Evolutionary conservation across 2,797 vertebrate genomes (phyloP), one percentile per base, ranked within the genome.

Genomic region (Protosalanx chinensis): DNA sequence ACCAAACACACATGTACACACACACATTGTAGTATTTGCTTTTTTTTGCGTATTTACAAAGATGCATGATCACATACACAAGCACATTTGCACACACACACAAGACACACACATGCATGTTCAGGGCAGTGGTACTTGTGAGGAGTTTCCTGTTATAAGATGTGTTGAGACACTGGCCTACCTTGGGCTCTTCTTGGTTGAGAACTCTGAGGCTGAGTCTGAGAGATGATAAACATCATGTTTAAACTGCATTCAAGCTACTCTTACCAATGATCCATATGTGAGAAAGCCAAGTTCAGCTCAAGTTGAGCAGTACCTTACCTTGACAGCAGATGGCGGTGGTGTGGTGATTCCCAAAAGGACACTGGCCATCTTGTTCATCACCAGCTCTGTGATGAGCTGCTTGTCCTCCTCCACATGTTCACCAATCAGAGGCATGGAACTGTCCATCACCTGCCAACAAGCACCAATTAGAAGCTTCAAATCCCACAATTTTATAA

Each of bases 391-490:
- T 0, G 95, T 94, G 86, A 98, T 97, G 66, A 99, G 93, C 83
- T 98, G 96, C 60, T 82, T 95, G 82, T 99, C 97, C 69, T 98
- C 97, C 82, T 99, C 96, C 83, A 96, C 87, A 0, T 98, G 96
- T 51, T 98, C 97, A 4, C 97, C 96, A 23, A 98, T 98, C 85
- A 98, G 90, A 70, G 97, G 96, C 96, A 97, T 96, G 0, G 97
- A 98, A 88, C 97, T 98, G 91, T 98, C 97, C 97, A 98, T 98
- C 84, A 98, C 96, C 97, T 99, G 80, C 12, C 69, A 6, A 64
- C 8, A 70, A 12, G 53, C 41, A 61, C 59, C 35, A 56, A 58
- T 70, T 58, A 75, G 58, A 46, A 30, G 18, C 51, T 56, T 16
- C 18, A 5, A 16, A 56, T 46, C 18, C 18, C 15, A 53, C 15